Evolutionary conservation across 1,140 invertebrate genomes (phyloP), one percentile per base, ranked within the genome.

Genomic region (Monochamus saltuarius): DNA sequence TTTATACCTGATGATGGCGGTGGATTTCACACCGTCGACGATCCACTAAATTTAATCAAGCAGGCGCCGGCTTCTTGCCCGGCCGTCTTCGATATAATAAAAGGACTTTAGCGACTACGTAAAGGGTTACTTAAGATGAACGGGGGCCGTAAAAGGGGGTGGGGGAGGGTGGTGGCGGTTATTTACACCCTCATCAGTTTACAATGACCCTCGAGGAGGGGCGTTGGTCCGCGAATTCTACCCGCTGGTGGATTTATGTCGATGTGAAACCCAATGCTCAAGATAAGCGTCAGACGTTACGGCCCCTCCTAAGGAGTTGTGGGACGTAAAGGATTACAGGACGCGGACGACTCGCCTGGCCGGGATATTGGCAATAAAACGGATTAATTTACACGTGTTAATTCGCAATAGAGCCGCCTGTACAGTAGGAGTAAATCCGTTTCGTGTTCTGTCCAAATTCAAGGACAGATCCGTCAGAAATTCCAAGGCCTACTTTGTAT

Each of bases 121-220:
- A 40, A 54, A 54, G 51, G 51, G 51, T 54, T 54, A 54, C 51
- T 54, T 40, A 54, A 54, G 51, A 54, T 40, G 51, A 54, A 54
- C 51, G 51, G 51, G 51, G 16, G 16, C 11, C 38, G 51, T 54
- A 54, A 54, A 54, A 54, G 40, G 17, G 54, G 40, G 43, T 11
- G 37, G 52, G 37, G 37, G 11, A 10, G 40, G 54, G 19, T 36
- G 54, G 40, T n/a, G 22, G 19, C 9, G 54, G 40, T 56, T 56
- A 46, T 56, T 56, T 56, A 56, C 52, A 19, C 54, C 54, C 40
- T 56, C 54, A 22, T 56, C 54, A 46, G 54, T 56, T 56, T 56
- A 56, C 43, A 56, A 55, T 59, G 57, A 51, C 49, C 49, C 57
- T 43, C 13, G 52, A 39, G 47, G 42, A 36, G 42, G 42, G 49